Evolutionary conservation across 2,113 vertebrate species (phyloP).

Genomic region (Phrynosoma platyrhinos): DNA sequence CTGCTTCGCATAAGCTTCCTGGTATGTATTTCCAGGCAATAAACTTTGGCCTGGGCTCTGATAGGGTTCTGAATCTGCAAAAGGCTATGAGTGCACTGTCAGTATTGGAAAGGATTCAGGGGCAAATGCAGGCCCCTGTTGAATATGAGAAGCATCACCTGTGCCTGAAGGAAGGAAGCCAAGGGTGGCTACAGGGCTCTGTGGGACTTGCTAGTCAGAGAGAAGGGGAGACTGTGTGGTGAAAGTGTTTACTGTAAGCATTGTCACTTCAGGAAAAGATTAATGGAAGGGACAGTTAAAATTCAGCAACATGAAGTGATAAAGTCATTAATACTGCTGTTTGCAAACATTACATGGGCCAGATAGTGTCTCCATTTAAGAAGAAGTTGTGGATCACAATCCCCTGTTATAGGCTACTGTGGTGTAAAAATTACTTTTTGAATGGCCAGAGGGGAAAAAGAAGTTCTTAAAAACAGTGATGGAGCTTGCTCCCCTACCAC

Average conservation of each 20-base stretch:
- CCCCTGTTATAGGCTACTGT: not conserved
- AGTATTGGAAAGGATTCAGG: not conserved
- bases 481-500: not conserved
- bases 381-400: not conserved
- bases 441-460: not conserved
- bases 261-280: conserved; percentile 35
- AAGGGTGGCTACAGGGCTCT: no score
- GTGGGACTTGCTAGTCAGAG: not conserved
- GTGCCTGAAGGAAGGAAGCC: not conserved
- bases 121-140: not conserved
- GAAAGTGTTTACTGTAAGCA: not conserved
- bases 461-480: not conserved
- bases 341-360: conserved; percentile 27
- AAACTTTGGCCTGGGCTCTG: not conserved
- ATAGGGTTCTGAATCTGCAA: not conserved
- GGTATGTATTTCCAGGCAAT: not conserved
- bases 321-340: not conserved
- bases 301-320: conserved; percentile 36
- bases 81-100: not conserved
- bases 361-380: not conserved
- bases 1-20: not conserved
- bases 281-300: conserved; percentile 55
- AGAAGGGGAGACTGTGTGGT: not conserved
- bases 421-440: not conserved
- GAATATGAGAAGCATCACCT: not conserved